Base-by-base conservation (phyloP, 1,140 invertebrate genomes). In the Ganaspis sp. region DNA sequence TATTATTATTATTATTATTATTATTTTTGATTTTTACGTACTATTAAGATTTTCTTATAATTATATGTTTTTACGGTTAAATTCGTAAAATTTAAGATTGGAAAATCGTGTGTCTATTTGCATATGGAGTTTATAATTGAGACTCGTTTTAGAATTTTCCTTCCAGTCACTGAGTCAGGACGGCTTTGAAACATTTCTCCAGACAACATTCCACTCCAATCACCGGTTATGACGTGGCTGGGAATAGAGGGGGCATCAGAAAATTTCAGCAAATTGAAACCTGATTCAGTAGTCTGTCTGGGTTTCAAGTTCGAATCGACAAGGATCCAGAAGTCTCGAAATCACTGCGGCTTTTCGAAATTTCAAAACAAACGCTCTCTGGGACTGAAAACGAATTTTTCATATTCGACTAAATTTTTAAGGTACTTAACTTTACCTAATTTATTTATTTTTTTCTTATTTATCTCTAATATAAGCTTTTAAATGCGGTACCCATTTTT, bases 191-290 rank as follows among this genome's bases (percentile, higher is more conserved):
- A 64, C 58, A 64, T 64, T 64, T 64, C 58, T 64, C 58, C 58
- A 64, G 58, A 29, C 26, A 29, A 64, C 58, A 64, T 64, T 64
- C 58, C 58, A 64, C 58, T 34, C 58, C 58, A 64, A 64, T 64
- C 58, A 15, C 58, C 58, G n/a, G 58, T 64, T 64, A 26, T 26
- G 58, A 64, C 58, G 58, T 64, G 58, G 58, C 58, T n/a, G 23
- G 15, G 11, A 29, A 26, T 64, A 29, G 58, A 64, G 58, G 58
- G 58, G 58, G 29, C 58, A n/a, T 64, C 23, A 8, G 26, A 29
- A 4, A 26, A 64, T 12, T 29, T 6, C 29, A 26, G 8, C 26
- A 64, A 64, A 29, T 29, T 64, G 11, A 29, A 29, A 64, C 58
- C 58, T n/a, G 23, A n/a, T 29, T 15, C 15, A 4, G 23, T 21